Base-by-base conservation (phyloP, 2,797 vertebrate genomes). In the Galagoides demidoff region DNA sequence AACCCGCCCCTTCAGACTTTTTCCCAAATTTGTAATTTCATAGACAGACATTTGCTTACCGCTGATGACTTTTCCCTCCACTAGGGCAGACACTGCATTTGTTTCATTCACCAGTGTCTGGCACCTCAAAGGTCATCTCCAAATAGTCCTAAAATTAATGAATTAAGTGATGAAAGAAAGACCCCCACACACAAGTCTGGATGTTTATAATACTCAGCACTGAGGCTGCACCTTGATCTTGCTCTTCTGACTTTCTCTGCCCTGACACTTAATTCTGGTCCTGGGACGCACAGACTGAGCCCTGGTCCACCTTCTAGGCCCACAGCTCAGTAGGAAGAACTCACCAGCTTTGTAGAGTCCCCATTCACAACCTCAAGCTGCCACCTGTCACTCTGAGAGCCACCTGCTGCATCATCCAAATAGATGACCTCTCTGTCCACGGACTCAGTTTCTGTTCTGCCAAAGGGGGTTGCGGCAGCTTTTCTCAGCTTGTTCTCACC, bases 351-450 rank as follows among this genome's bases (percentile, higher is more conserved):
- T 10, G 1, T 0, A 1, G 7, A 23, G 39, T 19, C 70, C 2
- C 5, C 29, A 55, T 29, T 27, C 49, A 13, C 37, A 27, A 7
- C 27, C 78, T 10, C 6, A 11, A 5, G 23, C 20, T 49, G 27
- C 52, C 6, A 7, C 20, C 3, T 70, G 22, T 6, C 9, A 9
- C 5, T 19, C 20, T 1, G 1, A 5, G 23, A 7, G 11, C 85
- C 29, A 3, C 9, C 8, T 71, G 23, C 61, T 1, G 1, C 31
- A 11, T 10, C 31, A 11, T 10, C 23, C 1, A 1, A 0, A 31
- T 14, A 4, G 71, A 39, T n/a, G 16, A 49, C 13, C 4, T 25
- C 37, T 4, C 5, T 3, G 22, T 16, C 25, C 43, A 7, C 6
- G 3, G 23, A 14, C 29, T 68, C 52, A 27, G 43, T 6, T 34